Conservation (phyloP, 2,797 vertebrate genomes). For the Thamnophis elegans region DNA sequence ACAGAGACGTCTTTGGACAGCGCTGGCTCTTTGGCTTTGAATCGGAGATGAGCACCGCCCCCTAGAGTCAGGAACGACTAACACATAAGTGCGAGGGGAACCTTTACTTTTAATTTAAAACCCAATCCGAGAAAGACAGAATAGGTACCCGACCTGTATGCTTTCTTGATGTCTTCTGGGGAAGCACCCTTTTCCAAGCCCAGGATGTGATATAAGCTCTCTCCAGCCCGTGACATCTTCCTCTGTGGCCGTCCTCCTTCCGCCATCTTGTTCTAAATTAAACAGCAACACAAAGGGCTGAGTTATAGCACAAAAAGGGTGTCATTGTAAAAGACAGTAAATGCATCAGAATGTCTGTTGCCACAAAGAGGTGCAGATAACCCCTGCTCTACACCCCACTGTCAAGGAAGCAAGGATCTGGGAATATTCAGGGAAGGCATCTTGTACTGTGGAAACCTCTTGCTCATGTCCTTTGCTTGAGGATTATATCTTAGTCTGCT, state of each 20-base stretch:
- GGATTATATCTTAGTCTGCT: not conserved
- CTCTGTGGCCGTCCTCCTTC: conserved; percentile 75
- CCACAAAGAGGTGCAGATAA: not conserved
- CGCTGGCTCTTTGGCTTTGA: too few species aligned
- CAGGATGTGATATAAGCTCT: conserved; percentile 85
- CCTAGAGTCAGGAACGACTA: too few species aligned
- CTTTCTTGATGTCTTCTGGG: conserved; percentile 86
- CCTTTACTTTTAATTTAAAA: not conserved
- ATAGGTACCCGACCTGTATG: conserved; percentile 80
- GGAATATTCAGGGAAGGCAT: not conserved
- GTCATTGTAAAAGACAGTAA: not conserved
- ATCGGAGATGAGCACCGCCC: too few species aligned
- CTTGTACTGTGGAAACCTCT: not conserved
- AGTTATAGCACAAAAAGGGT: not conserved
- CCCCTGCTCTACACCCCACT: not conserved
- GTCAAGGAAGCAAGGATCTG: not conserved
- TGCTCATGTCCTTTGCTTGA: not conserved
- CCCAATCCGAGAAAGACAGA: not conserved
- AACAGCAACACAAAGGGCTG: not conserved
- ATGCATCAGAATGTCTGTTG: not conserved
- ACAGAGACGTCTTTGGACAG: too few species aligned
- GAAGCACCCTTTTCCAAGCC: conserved; percentile 88
- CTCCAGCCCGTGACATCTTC: conserved; percentile 85
- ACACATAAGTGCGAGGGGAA: too few species aligned
- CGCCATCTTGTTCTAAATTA: conserved; percentile 75